phyloP scores from a whole-genome alignment of 2,888 invertebrate species.

The Byasa hedistus region DNA sequence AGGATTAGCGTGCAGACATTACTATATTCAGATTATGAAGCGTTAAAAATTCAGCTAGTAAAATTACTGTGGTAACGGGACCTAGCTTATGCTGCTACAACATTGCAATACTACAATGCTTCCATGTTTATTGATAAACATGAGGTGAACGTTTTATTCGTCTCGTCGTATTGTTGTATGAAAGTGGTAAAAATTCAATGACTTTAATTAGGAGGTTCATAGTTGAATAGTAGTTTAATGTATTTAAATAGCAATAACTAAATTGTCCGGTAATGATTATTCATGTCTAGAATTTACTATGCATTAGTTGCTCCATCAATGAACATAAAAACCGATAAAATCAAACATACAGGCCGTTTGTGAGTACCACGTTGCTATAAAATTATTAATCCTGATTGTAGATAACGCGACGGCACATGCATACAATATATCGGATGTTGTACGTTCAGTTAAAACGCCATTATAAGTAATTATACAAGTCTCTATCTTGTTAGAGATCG shows the following conservation, averaged over 20 bases:
- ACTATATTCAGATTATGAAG: no score
- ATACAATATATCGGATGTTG: constrained; percentile 22
- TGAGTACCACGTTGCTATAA: constrained; percentile 24
- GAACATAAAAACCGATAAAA: constrained; percentile 29
- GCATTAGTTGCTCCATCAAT: constrained; percentile 29
- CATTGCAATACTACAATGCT: no score
- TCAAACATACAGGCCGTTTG: constrained; percentile 24
- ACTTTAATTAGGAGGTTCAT: not conserved
- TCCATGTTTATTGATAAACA: no score
- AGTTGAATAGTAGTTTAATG: not conserved
- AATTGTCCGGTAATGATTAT: constrained; percentile 16
- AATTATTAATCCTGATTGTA: constrained; percentile 29
- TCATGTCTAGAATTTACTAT: constrained; percentile 24
- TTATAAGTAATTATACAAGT: constrained; percentile 21
- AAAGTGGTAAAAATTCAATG: not conserved
- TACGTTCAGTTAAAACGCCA: constrained; percentile 32
- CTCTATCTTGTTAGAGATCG: not conserved
- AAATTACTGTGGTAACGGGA: no score
- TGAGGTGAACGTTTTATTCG: no score
- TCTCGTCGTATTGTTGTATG: not conserved
- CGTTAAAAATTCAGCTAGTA: no score
- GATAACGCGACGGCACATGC: constrained; percentile 25
- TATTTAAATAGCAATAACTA: constrained; percentile 6
- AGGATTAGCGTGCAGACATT: no score
- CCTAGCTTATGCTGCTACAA: no score